phyloP scores from a whole-genome alignment of 2,113 vertebrate genomes.

The Oreochromis spilurus region DNA sequence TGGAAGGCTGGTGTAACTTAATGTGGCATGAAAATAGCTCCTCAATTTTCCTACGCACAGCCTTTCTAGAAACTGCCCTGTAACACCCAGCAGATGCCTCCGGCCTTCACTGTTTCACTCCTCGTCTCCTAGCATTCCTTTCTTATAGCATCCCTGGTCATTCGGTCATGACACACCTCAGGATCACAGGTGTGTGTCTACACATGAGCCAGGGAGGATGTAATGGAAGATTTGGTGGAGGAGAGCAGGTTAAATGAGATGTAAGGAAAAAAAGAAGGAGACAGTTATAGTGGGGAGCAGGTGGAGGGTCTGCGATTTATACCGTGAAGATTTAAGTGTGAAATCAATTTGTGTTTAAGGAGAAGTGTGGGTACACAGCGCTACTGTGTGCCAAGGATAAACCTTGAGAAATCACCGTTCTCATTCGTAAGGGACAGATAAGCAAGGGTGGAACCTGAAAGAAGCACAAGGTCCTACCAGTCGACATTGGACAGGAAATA shows the following conservation, averaged over 20 bases:
- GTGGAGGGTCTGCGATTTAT: slow-evolving; percentile 35
- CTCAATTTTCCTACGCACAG: slow-evolving; percentile 51
- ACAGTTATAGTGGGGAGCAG: slow-evolving; percentile 2
- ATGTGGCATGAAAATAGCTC: slow-evolving; percentile 71
- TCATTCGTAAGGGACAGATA: slow-evolving; percentile 10
- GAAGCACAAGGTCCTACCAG: background rate
- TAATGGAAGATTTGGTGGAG: background rate
- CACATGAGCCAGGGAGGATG: background rate
- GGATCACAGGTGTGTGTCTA: background rate
- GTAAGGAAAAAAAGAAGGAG: background rate
- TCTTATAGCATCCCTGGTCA: background rate
- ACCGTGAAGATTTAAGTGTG: slow-evolving; percentile 38
- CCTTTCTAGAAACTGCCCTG: slow-evolving; percentile 39
- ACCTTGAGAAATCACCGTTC: slow-evolving; percentile 40
- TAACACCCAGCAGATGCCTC: slow-evolving; percentile 43
- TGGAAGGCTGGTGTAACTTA: slow-evolving; percentile 55
- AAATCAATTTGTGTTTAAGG: slow-evolving; percentile 59
- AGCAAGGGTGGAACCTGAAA: background rate
- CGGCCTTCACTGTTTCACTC: slow-evolving; percentile 47
- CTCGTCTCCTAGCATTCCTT: background rate
- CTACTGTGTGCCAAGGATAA: slow-evolving; percentile 24
- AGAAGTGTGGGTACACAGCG: slow-evolving; percentile 22
- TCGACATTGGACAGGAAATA: background rate
- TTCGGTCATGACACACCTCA: slow-evolving; percentile 7
- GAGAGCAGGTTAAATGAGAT: background rate